phyloP scores from a whole-genome alignment of 2,888 invertebrate species.

The Pyralis farinalis region DNA sequence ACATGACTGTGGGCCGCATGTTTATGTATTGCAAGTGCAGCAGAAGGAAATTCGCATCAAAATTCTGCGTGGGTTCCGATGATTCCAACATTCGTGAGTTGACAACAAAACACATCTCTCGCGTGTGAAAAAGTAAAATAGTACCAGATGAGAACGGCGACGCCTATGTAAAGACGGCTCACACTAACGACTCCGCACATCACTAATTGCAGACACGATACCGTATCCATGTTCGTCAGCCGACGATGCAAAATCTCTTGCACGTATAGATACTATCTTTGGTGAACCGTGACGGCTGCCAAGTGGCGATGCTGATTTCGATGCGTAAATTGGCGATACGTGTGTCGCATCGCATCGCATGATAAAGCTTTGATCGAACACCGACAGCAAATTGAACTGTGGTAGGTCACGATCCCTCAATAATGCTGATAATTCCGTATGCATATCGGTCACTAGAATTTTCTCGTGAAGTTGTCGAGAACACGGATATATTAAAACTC shows the following conservation, averaged over 20 bases:
- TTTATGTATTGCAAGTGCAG: conserved; percentile 67
- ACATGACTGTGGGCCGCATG: conserved; percentile 65
- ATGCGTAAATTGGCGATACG: conserved; percentile 64
- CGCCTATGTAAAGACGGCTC: neutral
- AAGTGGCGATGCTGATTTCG: conserved; percentile 24
- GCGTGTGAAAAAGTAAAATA: conserved; percentile 71
- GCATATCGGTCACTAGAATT: conserved; percentile 41
- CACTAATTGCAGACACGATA: neutral
- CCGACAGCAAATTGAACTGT: conserved; percentile 53
- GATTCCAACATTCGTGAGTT: conserved; percentile 68
- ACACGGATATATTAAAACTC: neutral
- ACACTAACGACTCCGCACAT: neutral
- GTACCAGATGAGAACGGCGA: conserved; percentile 13
- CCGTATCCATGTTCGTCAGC: neutral
- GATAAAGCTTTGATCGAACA: conserved; percentile 47
- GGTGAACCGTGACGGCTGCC: conserved; percentile 25
- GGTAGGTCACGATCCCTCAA: conserved; percentile 60
- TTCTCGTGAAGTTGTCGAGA: conserved; percentile 9
- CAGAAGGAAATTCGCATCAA: conserved; percentile 73
- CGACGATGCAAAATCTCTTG: neutral
- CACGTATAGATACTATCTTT: conserved; percentile 12
- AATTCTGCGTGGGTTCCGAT: conserved; percentile 70
- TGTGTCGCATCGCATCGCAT: conserved; percentile 55
- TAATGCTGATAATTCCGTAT: conserved; percentile 34
- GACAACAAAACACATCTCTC: conserved; percentile 63